These are phyloP conservation scores for Platichthys flesus DNA, from an alignment of 2,113 vertebrate genomes.

Conservation along the genomic window DNA sequence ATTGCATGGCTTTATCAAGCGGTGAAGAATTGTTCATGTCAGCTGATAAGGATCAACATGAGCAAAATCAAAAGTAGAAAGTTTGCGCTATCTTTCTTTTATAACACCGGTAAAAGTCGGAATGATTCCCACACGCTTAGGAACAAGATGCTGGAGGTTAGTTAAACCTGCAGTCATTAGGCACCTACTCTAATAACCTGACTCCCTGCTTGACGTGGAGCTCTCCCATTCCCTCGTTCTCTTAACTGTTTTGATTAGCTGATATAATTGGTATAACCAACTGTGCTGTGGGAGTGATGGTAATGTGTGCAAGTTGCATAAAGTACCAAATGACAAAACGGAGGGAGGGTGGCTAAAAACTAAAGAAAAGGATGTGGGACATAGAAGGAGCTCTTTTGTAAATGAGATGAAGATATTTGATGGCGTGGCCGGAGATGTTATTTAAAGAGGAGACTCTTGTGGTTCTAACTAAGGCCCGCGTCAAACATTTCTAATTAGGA, in stretches of 20 bases:
- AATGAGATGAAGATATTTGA: conserved; percentile 72
- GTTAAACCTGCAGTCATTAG: conserved; percentile 72
- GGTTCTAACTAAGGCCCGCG: conserved; percentile 59
- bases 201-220: conserved; percentile 65
- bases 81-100: conserved; percentile 18
- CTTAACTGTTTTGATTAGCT: conserved; percentile 81
- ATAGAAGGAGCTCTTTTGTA: conserved; percentile 34
- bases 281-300: conserved; percentile 56
- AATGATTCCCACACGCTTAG: neutral
- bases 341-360: neutral
- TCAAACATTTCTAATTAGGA: conserved; percentile 76
- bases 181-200: conserved; percentile 72
- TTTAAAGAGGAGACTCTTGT: conserved; percentile 54
- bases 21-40: conserved; percentile 22
- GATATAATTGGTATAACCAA: conserved; percentile 73
- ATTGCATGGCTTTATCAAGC: conserved; percentile 14
- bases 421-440: conserved; percentile 59
- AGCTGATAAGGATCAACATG: conserved; percentile 17
- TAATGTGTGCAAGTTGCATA: conserved; percentile 49
- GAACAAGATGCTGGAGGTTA: conserved; percentile 19
- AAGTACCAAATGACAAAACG: conserved; percentile 57
- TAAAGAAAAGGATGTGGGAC: conserved; percentile 11
- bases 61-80: conserved; percentile 19
- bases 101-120: neutral
- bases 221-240: conserved; percentile 64